Base-by-base conservation (phyloP, 2,797 vertebrate genomes). In the Stomatorhinus walkeri region DNA sequence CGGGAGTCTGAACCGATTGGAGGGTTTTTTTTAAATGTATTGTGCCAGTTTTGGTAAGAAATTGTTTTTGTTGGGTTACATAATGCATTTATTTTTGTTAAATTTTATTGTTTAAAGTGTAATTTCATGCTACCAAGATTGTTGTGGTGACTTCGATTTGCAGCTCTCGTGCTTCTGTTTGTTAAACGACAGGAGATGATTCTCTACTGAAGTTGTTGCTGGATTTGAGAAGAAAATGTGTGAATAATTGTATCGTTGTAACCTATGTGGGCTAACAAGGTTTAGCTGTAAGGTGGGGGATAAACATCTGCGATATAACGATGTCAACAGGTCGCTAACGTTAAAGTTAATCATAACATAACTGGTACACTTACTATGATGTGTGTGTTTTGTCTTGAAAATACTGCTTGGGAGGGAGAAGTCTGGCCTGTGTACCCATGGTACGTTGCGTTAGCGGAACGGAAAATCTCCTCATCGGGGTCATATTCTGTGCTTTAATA, bases 1-100 rank as follows among this genome's bases (percentile, higher is more conserved):
- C 96, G 95, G 95, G 96, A 96, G 93, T 91, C 93, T 90, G n/a
- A 88, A 40, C 3, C 36, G 3, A 36, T 14, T 86, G 9, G 24
- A 86, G 24, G 8, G 2, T 0, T 48, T 84, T 84, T 24, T 54
- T n/a, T n/a, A n/a, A n/a, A 5, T 61, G 32, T 16, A 24, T 61
- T 40, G 6, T 87, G 19, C 16, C 8, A 28, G 28, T 61, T 22
- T 8, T 40, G 22, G 86, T 46, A 59, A 59, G 56, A 61, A 43
- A 64, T 52, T 1, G 3, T 49, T 10, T 48, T 79, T 10, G 5
- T 14, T 79, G 40, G 36, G 40, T 81, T 49, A 19, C 81, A 84
- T 40, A 84, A 22, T 40, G 40, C 2, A n/a, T 40, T 76, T 56
- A n/a, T n/a, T 36, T 43, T 22, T 81, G 6, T 43, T 72, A 40